Percentiles rank a stretch among this genome's conserved stretches.
These are phyloP conservation scores for Morinoia aosen DNA, from an alignment of 2,888 invertebrate genomes.

Conservation along the genomic window DNA sequence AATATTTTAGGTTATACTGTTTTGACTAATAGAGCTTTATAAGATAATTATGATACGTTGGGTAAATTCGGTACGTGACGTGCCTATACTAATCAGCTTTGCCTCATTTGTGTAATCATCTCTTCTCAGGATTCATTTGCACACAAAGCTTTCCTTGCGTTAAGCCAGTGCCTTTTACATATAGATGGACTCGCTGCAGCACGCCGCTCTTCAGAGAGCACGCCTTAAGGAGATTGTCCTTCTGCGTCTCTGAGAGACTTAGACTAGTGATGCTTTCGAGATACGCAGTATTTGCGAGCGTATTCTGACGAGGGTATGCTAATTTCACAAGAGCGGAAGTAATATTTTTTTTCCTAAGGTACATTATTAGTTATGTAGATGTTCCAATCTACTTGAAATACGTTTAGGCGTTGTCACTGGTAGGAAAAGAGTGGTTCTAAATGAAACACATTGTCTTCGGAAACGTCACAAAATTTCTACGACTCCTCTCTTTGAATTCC, in stretches of 20 bases:
- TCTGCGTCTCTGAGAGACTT: background rate
- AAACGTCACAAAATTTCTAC: too few species aligned
- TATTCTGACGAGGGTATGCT: background rate
- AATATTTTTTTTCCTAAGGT: too few species aligned
- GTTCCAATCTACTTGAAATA: too few species aligned
- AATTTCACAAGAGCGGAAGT: background rate
- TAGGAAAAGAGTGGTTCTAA: too few species aligned
- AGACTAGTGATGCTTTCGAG: background rate
- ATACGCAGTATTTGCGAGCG: background rate
- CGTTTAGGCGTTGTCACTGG: too few species aligned
- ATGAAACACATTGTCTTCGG: too few species aligned
- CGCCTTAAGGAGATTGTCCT: background rate
- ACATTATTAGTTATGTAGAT: too few species aligned
- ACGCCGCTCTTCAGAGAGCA: background rate
- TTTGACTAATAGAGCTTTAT: background rate
- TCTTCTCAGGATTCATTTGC: background rate
- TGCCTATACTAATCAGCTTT: background rate
- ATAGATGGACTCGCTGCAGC: background rate
- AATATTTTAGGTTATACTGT: too few species aligned
- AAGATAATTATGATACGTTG: background rate
- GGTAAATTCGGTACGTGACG: background rate
- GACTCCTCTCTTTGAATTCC: too few species aligned
- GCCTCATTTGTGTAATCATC: background rate
- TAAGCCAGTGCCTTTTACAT: background rate
- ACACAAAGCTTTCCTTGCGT: background rate